phyloP scores from a whole-genome alignment of 1,140 invertebrate genomes.

The Ptiloglossa arizonensis region DNA sequence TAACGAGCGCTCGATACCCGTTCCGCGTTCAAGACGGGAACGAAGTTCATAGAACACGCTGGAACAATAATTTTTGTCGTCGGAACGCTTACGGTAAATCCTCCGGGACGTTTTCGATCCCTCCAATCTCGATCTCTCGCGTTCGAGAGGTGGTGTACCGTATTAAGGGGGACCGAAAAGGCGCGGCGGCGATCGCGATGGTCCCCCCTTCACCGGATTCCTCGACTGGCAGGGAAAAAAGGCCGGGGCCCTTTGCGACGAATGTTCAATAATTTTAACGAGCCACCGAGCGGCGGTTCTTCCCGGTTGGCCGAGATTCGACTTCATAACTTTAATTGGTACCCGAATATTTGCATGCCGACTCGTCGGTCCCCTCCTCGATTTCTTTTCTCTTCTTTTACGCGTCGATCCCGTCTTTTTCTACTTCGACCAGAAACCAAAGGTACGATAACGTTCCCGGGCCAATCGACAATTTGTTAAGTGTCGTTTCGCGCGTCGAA shows the following conservation, averaged over 20 bases:
- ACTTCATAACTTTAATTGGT: constrained; percentile 60
- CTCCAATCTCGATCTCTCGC: not conserved
- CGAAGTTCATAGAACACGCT: constrained; percentile 44
- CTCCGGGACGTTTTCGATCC: not conserved
- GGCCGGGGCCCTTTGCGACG: constrained; percentile 22
- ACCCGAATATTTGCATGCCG: constrained; percentile 60
- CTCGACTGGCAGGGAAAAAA: constrained; percentile 39
- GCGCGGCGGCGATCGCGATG: constrained; percentile 62
- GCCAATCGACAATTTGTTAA: constrained; percentile 13
- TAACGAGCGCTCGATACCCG: constrained; percentile 10
- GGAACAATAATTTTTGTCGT: constrained; percentile 58
- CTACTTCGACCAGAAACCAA: no score
- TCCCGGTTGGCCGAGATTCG: constrained; percentile 31
- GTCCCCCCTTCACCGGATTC: constrained; percentile 44
- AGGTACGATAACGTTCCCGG: constrained; percentile 16
- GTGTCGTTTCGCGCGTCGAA: constrained; percentile 14
- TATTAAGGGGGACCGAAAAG: constrained; percentile 30
- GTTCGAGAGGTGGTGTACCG: not conserved
- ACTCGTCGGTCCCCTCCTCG: not conserved
- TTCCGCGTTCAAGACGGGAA: not conserved
- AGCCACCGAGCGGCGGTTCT: constrained; percentile 57
- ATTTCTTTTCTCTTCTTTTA: not conserved
- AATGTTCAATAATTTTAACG: constrained; percentile 79
- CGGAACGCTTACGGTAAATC: constrained; percentile 54
- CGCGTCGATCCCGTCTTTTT: not conserved